These are phyloP conservation scores for Molossus molossus DNA, from an alignment of 2,797 vertebrate species.

Conservation along the genomic window DNA sequence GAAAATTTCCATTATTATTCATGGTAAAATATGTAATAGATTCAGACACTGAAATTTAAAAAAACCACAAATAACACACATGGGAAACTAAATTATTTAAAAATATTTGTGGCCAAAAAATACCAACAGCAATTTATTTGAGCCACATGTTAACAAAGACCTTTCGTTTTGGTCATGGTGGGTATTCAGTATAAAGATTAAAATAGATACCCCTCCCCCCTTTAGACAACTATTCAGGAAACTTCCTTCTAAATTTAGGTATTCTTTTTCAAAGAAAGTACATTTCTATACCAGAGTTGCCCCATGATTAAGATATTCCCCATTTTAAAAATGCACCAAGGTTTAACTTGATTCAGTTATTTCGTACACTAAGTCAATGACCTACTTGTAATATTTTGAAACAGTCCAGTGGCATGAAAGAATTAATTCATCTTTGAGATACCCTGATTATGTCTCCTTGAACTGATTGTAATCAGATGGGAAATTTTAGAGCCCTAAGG, in stretches of 20 bases:
- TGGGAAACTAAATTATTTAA: conserved; percentile 45
- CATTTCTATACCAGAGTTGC: neutral
- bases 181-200: conserved; percentile 2
- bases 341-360: neutral
- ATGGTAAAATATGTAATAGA: conserved; percentile 21
- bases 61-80: conserved; percentile 60
- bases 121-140: conserved; percentile 4
- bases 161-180: neutral
- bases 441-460: neutral
- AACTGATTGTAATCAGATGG: neutral
- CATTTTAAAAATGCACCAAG: conserved; percentile 17
- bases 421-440: conserved; percentile 24
- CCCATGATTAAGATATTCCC: neutral
- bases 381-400: conserved; percentile 27
- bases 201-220: neutral
- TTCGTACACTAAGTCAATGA: neutral
- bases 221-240: conserved; percentile 7
- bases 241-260: conserved; percentile 17
- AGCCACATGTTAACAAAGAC: neutral
- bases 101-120: conserved; percentile 60
- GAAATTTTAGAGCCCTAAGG: neutral
- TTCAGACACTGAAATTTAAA: conserved; percentile 19
- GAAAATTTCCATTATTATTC: conserved; percentile 42
- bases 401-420: neutral
- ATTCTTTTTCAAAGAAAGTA: conserved; percentile 53